Evolutionary conservation across 1,140 invertebrate genomes (phyloP), one percentile per base, ranked within the genome.

Genomic region (Sarcophaga bullata): DNA sequence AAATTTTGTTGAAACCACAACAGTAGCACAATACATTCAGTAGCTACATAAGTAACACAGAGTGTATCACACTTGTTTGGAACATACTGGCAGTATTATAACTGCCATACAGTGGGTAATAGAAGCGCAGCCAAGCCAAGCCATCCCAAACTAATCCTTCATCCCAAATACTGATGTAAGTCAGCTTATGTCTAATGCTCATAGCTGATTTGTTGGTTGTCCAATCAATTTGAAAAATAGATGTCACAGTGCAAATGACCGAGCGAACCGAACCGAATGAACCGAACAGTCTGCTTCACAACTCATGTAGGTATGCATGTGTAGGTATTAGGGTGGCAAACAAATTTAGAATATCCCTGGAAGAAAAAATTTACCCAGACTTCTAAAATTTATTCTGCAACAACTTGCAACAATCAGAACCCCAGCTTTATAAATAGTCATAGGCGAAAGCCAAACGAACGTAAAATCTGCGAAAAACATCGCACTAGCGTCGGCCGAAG

Each of bases 121-220:
- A n/a, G 13, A 58, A 6, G 10, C 10, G 52, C 15, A 54, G 54
- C 25, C 25, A 37, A 58, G n/a, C 54, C 54, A 58, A n/a, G 37
- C 8, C 46, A 73, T 48, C n/a, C n/a, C 73, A 17, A 48, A 46
- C 48, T 75, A 46, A 15, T 75, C 73, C 73, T 75, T 75, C 73
- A 75, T 75, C 73, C n/a, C 54, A 75, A 75, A 75, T 75, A 75
- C n/a, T 75, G 73, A 75, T 75, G n/a, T 75, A 75, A 75, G 73
- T 75, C 73, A n/a, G 73, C 73, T 75, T 75, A 75, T 75, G 73
- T 48, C 73, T 75, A 75, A 75, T 75, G 73, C n/a, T 75, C 73
- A 75, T 48, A 75, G n/a, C n/a, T 48, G 73, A 75, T 75, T 75
- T 75, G 73, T 75, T 47, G 48, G 47, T 49, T 75, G 46, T 75